Evolutionary conservation across 1,140 invertebrate genomes (phyloP), one percentile per base, ranked within the genome.

Genomic region (Megalopta genalis): DNA sequence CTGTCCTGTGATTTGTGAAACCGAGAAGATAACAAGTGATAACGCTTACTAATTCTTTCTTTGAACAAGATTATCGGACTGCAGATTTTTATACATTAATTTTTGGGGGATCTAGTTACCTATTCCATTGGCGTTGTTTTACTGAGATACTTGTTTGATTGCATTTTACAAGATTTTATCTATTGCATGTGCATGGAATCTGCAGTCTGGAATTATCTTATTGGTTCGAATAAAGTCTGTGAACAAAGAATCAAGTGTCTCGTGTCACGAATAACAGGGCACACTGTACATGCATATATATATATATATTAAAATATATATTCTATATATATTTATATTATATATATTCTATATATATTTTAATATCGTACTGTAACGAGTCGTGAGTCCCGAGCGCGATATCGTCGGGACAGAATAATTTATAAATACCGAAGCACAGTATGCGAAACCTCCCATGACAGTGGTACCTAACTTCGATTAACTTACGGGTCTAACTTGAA

Each of bases 381-480:
- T 46, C 70, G 57, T 64, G 32, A 12, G 18, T 69, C 70, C 27
- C 46, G 27, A 14, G 65, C 52, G 39, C 52, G 69, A 59, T 64
- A 80, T 73, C 62, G 52, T 69, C 77, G 67, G 71, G 66, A 73
- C 64, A 46, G 3, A 70, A 76, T 83, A 87, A 87, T 85, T 87
- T 87, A 85, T 87, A 66, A 77, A 74, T 80, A 83, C 27, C 62
- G 62, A 83, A 86, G 54, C 66, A 75, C 68, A 80, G 63, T 70
- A 75, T 42, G 62, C 66, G 72, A 67, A 83, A 80, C 60, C 73
- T 83, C 77, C 80, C 75, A 83, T 85, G 84, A 87, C 86, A 84
- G 68, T 52, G 82, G 82, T 84, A 84, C 76, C 78, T 86, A 84
- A 86, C 82, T 82, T 81, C 72, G 74, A 86, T 78, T 75, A 65